Percentiles rank a stretch among this genome's conserved stretches.
Evolutionary conservation across 2,113 vertebrate species (phyloP).

Genomic region (Nymphicus hollandicus): DNA sequence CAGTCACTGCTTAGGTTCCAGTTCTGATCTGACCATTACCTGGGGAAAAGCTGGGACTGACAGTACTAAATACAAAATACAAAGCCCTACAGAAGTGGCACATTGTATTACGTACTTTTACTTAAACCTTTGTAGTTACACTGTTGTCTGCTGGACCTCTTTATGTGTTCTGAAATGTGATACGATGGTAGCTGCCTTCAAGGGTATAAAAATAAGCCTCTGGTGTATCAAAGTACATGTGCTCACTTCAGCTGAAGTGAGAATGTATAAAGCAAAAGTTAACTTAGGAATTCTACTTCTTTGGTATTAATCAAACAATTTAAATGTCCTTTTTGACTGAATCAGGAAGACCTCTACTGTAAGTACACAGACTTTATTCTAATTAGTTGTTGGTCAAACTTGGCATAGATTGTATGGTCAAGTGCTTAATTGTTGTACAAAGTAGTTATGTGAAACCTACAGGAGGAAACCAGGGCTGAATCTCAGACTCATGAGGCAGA

Average conservation of each 20-base stretch:
- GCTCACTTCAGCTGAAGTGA: background rate
- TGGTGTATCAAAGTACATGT: background rate
- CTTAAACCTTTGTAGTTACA: background rate
- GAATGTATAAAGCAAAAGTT: background rate
- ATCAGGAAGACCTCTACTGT: rapidly evolving
- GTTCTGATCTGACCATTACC: background rate
- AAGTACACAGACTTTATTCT: background rate
- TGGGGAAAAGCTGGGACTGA: background rate
- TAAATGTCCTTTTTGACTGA: background rate
- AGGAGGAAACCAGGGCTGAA: background rate
- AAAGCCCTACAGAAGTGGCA: background rate
- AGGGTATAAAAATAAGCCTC: conserved; percentile 60
- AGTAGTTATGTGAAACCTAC: background rate
- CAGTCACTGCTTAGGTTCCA: background rate
- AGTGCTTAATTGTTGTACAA: background rate
- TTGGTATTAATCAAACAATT: conserved; percentile 26
- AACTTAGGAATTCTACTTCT: background rate
- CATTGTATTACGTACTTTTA: background rate
- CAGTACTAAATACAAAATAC: background rate
- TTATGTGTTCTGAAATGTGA: background rate
- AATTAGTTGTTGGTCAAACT: background rate
- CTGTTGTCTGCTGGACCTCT: background rate
- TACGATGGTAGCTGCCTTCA: background rate
- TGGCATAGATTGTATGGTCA: background rate
- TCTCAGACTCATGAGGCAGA: background rate